These are phyloP conservation scores for Corythornis cristatus DNA, from an alignment of 2,113 vertebrate genomes.

Conservation along the genomic window DNA sequence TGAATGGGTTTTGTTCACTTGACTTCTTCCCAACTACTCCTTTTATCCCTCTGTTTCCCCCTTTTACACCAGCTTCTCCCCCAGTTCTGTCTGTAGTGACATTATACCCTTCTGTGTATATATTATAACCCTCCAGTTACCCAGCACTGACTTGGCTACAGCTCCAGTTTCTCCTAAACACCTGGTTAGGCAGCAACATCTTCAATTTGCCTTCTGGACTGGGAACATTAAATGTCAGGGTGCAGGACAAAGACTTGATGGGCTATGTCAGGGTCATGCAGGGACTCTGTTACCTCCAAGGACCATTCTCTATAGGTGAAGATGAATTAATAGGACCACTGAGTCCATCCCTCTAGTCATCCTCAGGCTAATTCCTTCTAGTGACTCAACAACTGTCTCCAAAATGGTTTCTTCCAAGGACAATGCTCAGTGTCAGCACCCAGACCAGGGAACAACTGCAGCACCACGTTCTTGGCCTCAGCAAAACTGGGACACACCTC, in stretches of 20 bases:
- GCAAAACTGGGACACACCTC: not conserved
- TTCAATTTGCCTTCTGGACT: not conserved
- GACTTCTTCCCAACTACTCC: not conserved
- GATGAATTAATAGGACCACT: not conserved
- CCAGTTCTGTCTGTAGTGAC: not conserved
- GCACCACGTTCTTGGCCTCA: fast-evolving
- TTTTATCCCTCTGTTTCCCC: not conserved
- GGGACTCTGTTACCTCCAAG: not conserved
- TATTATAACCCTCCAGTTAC: fast-evolving
- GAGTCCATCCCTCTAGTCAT: not conserved
- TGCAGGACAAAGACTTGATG: not conserved
- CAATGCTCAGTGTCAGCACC: not conserved
- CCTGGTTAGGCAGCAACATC: not conserved
- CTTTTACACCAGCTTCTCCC: not conserved
- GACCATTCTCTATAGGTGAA: not conserved
- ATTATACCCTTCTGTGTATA: not conserved
- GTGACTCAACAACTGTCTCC: not conserved
- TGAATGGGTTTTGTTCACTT: constrained; percentile 11
- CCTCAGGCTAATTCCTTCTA: not conserved
- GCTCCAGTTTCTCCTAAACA: not conserved
- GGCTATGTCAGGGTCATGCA: not conserved
- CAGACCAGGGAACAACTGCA: not conserved
- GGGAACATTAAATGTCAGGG: not conserved
- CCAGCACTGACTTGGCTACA: not conserved
- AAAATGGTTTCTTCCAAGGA: not conserved